Base-by-base conservation (phyloP, 2,797 vertebrate genomes). In the Bovichtus variegatus region DNA sequence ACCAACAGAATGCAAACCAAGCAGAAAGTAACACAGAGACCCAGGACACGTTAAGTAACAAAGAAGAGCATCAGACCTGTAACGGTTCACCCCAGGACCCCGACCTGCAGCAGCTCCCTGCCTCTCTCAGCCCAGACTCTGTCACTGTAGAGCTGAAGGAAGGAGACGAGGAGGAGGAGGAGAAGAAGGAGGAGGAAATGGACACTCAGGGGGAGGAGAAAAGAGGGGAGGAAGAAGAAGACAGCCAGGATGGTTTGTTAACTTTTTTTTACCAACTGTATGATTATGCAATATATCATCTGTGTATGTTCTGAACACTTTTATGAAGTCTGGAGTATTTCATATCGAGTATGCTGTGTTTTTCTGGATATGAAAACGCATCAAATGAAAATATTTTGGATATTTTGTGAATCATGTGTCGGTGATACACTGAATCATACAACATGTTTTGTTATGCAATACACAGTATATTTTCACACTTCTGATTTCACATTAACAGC, bases 181-280 rank as follows among this genome's bases (percentile, higher is more conserved):
- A 76, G 34, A 59, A 74, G 59, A 82, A 81, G 49, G 68, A 62
- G 43, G 89, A 90, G 9, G 74, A 89, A 67, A 88, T 83, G 81
- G 93, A 93, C 43, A 76, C 61, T 43, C 89, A 53, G 41, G 82
- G 55, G n/a, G 89, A 92, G n/a, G 89, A 92, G 50, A 74, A 87
- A 74, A 76, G 5, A 79, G 73, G 11, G 23, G 83, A 78, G 31
- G 81, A 91, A 34, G 89, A 90, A 6, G 86, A 83, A 12, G 89
- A 90, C 12, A 51, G 60, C 43, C 80, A 85, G 65, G 91, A 85
- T 27, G 93, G 95, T 95, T 47, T 73, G 94, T 93, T 71, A 9
- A 8, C 36, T 5, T 15, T 27, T 16, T 49, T 27, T n/a, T 7
- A 19, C 5, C 9, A 4, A 18, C 31, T 9, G 18, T 2, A 43